Evolutionary conservation across 2,888 invertebrate genomes (phyloP).

Genomic region (Loripinus fragilis): DNA sequence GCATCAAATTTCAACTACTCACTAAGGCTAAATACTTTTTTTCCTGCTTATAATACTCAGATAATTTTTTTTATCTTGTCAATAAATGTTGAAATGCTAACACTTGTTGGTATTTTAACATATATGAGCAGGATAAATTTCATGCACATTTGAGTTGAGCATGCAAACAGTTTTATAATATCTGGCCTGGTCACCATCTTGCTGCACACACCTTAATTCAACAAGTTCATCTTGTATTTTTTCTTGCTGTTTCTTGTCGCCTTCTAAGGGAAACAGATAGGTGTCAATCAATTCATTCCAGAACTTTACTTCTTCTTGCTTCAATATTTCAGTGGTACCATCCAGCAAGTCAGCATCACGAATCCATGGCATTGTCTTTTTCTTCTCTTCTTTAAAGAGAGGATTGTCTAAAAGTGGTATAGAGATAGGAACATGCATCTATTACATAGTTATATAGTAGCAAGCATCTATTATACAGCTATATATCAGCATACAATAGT

Average conservation of each 20-base stretch:
- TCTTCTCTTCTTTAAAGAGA: slow-evolving; percentile 60
- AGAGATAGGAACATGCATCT: neutral
- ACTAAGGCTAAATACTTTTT: too few relatives aligned
- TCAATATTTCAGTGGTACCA: slow-evolving; percentile 45
- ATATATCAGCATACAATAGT: too few relatives aligned
- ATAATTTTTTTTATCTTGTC: too few relatives aligned
- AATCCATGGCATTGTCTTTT: slow-evolving; percentile 61
- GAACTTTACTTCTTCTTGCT: slow-evolving; percentile 90
- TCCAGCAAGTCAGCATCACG: slow-evolving; percentile 59
- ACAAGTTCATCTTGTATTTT: slow-evolving; percentile 58
- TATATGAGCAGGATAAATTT: too few relatives aligned
- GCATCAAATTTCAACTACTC: too few relatives aligned
- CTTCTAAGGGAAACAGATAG: slow-evolving; percentile 96
- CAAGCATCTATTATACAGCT: too few relatives aligned
- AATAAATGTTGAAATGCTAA: too few relatives aligned
- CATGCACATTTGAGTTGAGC: too few relatives aligned
- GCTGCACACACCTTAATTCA: slow-evolving; percentile 45
- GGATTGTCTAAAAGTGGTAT: slow-evolving; percentile 60
- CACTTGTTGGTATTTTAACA: too few relatives aligned
- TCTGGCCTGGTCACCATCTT: too few relatives aligned
- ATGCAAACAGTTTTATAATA: too few relatives aligned
- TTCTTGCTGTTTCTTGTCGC: slow-evolving; percentile 88
- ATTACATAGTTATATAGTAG: neutral
- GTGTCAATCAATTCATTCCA: slow-evolving; percentile 98
- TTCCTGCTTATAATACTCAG: too few relatives aligned